Percentiles rank a stretch among this genome's conserved stretches.
These are phyloP conservation scores for Oncorhynchus clarkii DNA, from an alignment of 2,113 vertebrate species.

Conservation along the genomic window DNA sequence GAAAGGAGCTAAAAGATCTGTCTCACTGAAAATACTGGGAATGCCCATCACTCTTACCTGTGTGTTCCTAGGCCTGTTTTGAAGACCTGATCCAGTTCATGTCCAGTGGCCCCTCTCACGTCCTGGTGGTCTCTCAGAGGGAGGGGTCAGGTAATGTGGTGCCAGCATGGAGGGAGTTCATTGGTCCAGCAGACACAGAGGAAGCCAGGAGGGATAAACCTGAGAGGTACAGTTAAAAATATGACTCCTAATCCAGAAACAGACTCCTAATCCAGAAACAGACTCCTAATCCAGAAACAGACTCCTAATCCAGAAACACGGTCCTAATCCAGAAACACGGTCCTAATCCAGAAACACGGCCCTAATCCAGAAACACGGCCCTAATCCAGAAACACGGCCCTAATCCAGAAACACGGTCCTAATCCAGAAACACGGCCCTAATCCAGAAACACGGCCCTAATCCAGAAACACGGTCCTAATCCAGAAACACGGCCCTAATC, in stretches of 20 bases:
- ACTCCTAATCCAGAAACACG: no score
- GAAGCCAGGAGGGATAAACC: constrained; percentile 78
- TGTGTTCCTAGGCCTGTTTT: constrained; percentile 69
- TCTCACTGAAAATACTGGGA: no score
- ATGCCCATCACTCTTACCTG: no score
- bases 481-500: no score
- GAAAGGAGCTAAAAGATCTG: no score
- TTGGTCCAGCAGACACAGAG: constrained; percentile 76
- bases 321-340: neutral
- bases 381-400: neutral
- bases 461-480: no score
- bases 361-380: no score
- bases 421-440: no score
- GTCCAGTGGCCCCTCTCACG: constrained; percentile 80
- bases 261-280: neutral
- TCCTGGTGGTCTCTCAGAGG: constrained; percentile 78
- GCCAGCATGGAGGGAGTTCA: constrained; percentile 74
- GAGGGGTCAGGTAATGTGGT: constrained; percentile 69
- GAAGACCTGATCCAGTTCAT: constrained; percentile 80
- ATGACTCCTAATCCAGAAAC: neutral
- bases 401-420: no score
- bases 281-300: no score
- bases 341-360: no score
- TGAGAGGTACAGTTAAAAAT: constrained; percentile 67
- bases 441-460: neutral